Conservation (phyloP, 2,888 invertebrate genomes). For the Cheilosia vulpina region DNA sequence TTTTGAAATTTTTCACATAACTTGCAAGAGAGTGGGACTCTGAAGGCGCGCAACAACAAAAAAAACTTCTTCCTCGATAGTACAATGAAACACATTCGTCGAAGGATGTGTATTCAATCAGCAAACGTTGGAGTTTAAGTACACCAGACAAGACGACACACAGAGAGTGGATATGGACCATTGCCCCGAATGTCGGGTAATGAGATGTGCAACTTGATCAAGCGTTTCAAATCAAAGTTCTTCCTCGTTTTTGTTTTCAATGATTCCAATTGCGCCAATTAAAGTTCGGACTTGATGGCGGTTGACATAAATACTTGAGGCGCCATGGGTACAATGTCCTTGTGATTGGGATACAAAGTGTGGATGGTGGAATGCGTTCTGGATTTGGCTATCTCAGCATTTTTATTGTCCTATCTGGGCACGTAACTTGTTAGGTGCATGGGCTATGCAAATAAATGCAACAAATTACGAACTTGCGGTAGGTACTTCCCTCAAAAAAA, state of each 20-base stretch:
- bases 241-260: slow-evolving; percentile 19
- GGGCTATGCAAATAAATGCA: no score
- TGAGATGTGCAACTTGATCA: slow-evolving; percentile 24
- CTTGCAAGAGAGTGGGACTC: slow-evolving; percentile 40
- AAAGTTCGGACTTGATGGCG: slow-evolving; percentile 28
- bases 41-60: slow-evolving; percentile 27
- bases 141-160: background rate
- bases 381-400: no score
- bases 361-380: no score
- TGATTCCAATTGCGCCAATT: slow-evolving; percentile 43
- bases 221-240: slow-evolving; percentile 37
- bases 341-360: background rate
- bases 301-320: background rate
- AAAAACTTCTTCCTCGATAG: slow-evolving; percentile 26
- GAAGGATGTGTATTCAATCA: slow-evolving; percentile 38
- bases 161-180: slow-evolving; percentile 11
- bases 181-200: background rate
- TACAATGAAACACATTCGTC: slow-evolving; percentile 32
- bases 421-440: no score
- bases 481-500: no score
- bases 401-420: no score
- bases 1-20: slow-evolving; percentile 66
- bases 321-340: background rate
- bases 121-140: slow-evolving; percentile 30
- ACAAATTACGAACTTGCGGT: no score